Evolutionary conservation across 92 coral and sea anemone genomes (phyloP).

Genomic region (Zoanthus sansibaricus): DNA sequence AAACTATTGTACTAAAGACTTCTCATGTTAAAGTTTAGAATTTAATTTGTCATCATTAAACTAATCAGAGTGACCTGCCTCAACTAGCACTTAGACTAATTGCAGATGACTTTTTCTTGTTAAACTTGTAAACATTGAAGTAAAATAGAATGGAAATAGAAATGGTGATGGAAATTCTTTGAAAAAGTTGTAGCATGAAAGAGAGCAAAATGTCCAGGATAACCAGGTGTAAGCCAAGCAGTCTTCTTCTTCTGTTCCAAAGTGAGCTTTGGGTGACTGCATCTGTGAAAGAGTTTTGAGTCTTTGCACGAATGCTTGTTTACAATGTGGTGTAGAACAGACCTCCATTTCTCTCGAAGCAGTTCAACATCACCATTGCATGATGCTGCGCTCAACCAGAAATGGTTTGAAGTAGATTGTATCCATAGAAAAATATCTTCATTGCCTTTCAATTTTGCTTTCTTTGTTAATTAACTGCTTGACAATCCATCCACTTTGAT

Average conservation of each 20-base stretch:
- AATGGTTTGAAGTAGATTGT: conserved; percentile 63
- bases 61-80: too few relatives aligned
- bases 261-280: conserved; percentile 54
- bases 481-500: conserved; percentile 54
- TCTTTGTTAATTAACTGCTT: conserved; percentile 66
- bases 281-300: conserved; percentile 47
- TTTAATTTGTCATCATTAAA: too few relatives aligned
- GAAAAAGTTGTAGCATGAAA: too few relatives aligned
- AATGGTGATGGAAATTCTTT: too few relatives aligned
- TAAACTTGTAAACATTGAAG: too few relatives aligned
- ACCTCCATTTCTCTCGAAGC: conserved; percentile 68
- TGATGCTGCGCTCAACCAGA: conserved; percentile 75
- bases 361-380: conserved; percentile 59
- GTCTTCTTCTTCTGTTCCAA: conserved; percentile 41
- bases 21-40: too few relatives aligned
- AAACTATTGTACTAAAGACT: too few relatives aligned
- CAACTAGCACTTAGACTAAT: too few relatives aligned
- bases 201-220: conserved; percentile 54
- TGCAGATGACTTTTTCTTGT: too few relatives aligned
- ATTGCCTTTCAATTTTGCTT: conserved; percentile 53
- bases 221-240: conserved; percentile 64
- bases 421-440: conserved; percentile 60
- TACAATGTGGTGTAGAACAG: conserved; percentile 50
- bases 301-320: conserved; percentile 59
- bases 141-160: too few relatives aligned